phyloP scores from a whole-genome alignment of 2,888 invertebrate genomes.

The Cephonodes hylas region DNA sequence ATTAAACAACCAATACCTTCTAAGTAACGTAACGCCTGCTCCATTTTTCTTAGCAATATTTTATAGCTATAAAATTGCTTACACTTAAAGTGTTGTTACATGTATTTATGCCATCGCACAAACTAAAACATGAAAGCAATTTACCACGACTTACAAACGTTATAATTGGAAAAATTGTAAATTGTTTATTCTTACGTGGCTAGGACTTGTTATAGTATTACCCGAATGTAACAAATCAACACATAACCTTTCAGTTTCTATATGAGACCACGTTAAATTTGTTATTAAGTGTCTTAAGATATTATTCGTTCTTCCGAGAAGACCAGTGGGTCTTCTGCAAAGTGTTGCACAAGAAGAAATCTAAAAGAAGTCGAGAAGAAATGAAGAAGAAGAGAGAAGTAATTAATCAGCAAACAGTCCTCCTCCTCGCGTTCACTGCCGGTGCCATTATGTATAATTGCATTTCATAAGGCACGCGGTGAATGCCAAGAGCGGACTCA shows the following conservation, averaged over 20 bases:
- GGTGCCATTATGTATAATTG: conserved; percentile 92
- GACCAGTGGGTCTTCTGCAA: neutral
- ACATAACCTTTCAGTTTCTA: no score
- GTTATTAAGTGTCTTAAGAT: neutral
- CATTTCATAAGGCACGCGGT: conserved; percentile 99
- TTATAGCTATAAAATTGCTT: neutral
- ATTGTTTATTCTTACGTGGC: neutral
- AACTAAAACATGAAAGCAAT: neutral
- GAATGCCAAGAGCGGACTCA: conserved; percentile 98
- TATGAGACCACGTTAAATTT: no score
- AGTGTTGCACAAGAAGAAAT: no score
- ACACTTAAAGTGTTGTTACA: neutral
- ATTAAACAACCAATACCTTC: neutral
- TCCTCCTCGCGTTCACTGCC: conserved; percentile 97
- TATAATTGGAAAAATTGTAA: neutral
- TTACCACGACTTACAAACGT: neutral
- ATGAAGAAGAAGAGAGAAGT: conserved; percentile 21
- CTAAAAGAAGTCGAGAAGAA: neutral
- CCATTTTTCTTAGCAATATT: neutral
- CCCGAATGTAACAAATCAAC: no score
- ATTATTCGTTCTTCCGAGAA: no score
- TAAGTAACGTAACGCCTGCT: neutral
- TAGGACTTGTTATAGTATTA: no score
- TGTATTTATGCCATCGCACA: no score
- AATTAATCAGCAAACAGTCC: conserved; percentile 67